Percentiles rank a stretch among this genome's conserved stretches.
These are phyloP conservation scores for Anaspis maculata DNA, from an alignment of 2,888 invertebrate genomes.

Conservation along the genomic window DNA sequence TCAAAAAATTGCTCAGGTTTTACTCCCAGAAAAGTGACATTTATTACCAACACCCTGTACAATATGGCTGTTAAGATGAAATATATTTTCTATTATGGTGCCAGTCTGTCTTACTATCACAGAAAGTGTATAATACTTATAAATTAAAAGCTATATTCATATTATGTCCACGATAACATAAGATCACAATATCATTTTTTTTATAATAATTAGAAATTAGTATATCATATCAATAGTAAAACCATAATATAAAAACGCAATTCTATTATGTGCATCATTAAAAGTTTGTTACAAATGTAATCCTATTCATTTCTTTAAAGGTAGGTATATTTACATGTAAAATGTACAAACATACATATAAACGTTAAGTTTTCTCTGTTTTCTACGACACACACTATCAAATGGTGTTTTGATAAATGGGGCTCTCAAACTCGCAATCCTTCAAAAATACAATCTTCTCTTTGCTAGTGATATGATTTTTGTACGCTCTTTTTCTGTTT, in stretches of 20 bases:
- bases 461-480: slow-evolving; percentile 1
- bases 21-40: too few species aligned
- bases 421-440: neutral
- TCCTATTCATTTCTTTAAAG: too few species aligned
- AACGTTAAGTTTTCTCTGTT: too few species aligned
- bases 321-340: neutral
- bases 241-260: neutral
- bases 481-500: neutral
- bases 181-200: neutral
- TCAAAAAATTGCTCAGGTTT: too few species aligned
- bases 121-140: slow-evolving; percentile 33
- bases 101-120: slow-evolving; percentile 41
- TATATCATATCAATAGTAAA: neutral
- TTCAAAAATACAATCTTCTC: slow-evolving; percentile 1
- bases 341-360: slow-evolving; percentile 3
- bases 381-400: neutral
- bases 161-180: neutral
- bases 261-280: too few species aligned
- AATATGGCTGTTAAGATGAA: too few species aligned
- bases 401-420: slow-evolving; percentile 2
- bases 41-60: too few species aligned
- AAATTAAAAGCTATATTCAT: slow-evolving; percentile 9
- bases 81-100: slow-evolving; percentile 29
- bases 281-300: too few species aligned
- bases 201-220: neutral